Evolutionary conservation across 2,113 vertebrate species (phyloP), one percentile per base, ranked within the genome.

Genomic region (Petrocephalus zakoni): DNA sequence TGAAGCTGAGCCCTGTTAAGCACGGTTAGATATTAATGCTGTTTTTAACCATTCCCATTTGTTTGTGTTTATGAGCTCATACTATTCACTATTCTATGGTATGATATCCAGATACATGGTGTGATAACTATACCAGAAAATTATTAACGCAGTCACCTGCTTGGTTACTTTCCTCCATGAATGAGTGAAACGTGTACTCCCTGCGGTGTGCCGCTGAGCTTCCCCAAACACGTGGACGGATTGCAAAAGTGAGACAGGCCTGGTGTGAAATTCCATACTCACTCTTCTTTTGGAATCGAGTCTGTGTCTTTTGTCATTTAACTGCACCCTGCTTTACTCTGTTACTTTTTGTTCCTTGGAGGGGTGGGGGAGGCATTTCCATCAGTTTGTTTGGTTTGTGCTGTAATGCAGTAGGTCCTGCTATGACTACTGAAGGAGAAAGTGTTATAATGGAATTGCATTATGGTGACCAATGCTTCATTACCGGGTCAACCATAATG

Each of bases 241-340:
- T 82, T 82, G 81, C 61, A 68, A 29, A 47, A 46, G 19, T 83
- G 81, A 47, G 51, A 86, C 82, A 10, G 15, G 52, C 29, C 84
- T 86, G 84, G 52, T 19, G 51, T 86, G n/a, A 56, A 55, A 86
- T 86, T 86, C 52, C 52, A 55, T 86, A 86, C 84, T 55, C 49
- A 25, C 25, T 47, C 84, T 49, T 83, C 81, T 37, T 81, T 46
- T 55, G 15, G 51, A 34, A 37, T 37, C 52, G 15, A 86, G 52
- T 86, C 51, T 53, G 11, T 55, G 49, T 86, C 52, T 29, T 86
- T 86, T 55, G 52, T 25, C 52, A 53, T 34, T 37, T 29, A 55
- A 55, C n/a, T 49, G 82, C 9, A 52, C n/a, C 29, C 37, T 81
- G 29, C 75, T 81, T 42, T 42, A 81, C 15, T 22, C 81, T 22